Evolutionary conservation across 2,113 vertebrate species (phyloP), one percentile per base, ranked within the genome.

Genomic region (Etheostoma cragini): DNA sequence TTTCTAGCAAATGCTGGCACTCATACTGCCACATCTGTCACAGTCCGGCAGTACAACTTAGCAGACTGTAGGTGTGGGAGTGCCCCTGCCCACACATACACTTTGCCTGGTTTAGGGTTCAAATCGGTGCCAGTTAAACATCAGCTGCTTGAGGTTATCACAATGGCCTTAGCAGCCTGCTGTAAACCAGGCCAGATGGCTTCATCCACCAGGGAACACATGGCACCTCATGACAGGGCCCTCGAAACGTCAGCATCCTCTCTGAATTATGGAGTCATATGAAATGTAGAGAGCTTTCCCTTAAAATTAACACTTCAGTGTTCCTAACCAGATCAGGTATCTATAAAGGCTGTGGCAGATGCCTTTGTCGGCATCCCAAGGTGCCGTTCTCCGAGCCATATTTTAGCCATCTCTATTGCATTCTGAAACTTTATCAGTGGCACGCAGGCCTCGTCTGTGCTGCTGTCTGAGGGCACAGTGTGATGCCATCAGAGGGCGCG

Each of bases 131-230:
- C 86, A 90, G 82, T 91, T 87, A 86, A 91, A 87, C 86, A 87
- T 91, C 89, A 90, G 80, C 89, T 84, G 90, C 64, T 47, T 77
- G 72, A 85, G 74, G 74, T 46, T 70, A 85, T 80, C 30, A 13
- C 24, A 53, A 76, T 47, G 78, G 72, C 83, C 89, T 81, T 47
- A 62, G 78, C 88, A 80, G 80, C 54, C 68, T 21, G 26, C 65
- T 78, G 60, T 81, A 89, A 87, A 92, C 78, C 47, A 77, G 76
- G 86, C 82, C 92, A 93, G 94, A 94, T 94, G 93, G 93, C 81
- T 66, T 54, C 87, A 89, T 84, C 70, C 52, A 66, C 81, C 61
- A 66, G 77, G 76, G 81, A 90, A 88, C 87, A 90, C 89, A 88
- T 88, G 92, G 90, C 83, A 86, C 88, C 86, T 86, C 82, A 62